A percentile compares a stretch with the other conserved stretches of the same genome.
phyloP scores from a whole-genome alignment of 1,140 invertebrate species.

The Coenobita brevimanus region DNA sequence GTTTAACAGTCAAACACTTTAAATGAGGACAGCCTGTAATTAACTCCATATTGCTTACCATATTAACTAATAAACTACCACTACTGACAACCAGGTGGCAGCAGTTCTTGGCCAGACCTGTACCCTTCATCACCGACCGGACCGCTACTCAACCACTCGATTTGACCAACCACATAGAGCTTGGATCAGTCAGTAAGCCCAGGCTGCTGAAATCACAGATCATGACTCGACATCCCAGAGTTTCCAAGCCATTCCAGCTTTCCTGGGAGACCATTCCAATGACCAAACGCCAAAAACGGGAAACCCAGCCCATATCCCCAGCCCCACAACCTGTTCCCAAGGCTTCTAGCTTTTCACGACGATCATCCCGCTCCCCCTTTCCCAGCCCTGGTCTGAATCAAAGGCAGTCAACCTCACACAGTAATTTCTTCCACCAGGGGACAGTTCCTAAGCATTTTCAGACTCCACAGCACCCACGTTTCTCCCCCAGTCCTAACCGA shows the following conservation, averaged over 20 bases:
- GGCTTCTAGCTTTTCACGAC: neutral
- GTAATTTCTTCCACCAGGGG: slow-evolving; percentile 35
- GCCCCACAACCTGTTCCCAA: neutral
- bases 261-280: too few relatives aligned
- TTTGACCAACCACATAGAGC: too few relatives aligned
- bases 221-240: neutral
- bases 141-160: too few relatives aligned
- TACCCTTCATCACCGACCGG: too few relatives aligned
- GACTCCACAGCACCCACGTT: slow-evolving; percentile 18
- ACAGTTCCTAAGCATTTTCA: slow-evolving; percentile 28
- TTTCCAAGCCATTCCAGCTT: neutral
- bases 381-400: slow-evolving; percentile 31
- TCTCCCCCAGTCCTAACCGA: neutral
- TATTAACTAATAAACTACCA: too few relatives aligned
- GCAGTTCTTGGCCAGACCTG: too few relatives aligned
- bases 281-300: neutral
- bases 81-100: too few relatives aligned
- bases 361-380: neutral
- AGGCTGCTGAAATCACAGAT: neutral
- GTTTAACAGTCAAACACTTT: too few relatives aligned
- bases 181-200: neutral
- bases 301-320: neutral
- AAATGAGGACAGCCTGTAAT: too few relatives aligned
- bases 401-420: slow-evolving; percentile 42
- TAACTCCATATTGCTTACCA: too few relatives aligned